Base-by-base conservation (phyloP, 1,140 invertebrate species). In the Steinernema khuongi region DNA sequence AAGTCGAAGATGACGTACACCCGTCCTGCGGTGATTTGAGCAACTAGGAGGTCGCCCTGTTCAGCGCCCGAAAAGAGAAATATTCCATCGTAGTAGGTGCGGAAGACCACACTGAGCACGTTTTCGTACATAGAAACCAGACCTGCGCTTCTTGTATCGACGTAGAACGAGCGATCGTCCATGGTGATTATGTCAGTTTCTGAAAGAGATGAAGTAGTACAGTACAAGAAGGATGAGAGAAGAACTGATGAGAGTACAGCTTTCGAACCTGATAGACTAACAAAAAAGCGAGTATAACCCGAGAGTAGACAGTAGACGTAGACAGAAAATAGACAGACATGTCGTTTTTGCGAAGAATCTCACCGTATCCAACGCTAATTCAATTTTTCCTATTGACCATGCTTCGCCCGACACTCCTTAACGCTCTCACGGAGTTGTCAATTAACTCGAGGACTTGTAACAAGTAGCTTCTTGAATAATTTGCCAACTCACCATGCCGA, bases 51-150 rank as follows among this genome's bases (percentile, higher is more conserved):
- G 43, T 84, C 82, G 31, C 82, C 82, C 72, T 84, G 81, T 44
- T 80, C 78, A 1, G 82, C 84, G 70, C 83, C 77, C 7, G 83
- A 85, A 74, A 83, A 84, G 68, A 84, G 83, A 50, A 84, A 85
- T 74, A 74, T 66, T 26, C 84, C 84, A 33, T 84, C 77, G 79
- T 82, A 74, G 67, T 82, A 84, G 0, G 82, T 85, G 60, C 78
- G 71, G 60, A 84, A 84, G 1, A 77, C 80, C 4, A 84, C 50
- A 22, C 72, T 74, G 14, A 84, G 73, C 41, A 85, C 82, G 73
- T 84, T 84, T 41, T 84, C 83, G 72, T 84, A 84, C 77, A 82
- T 81, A 4, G 82, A 77, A 22, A 80, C 74, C 31, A 85, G 77
- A 28, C 77, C 76, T 22, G 77, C 81, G 29, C 72, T 74, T 66